These are phyloP conservation scores for Polyodon spathula DNA, from an alignment of 2,113 vertebrate genomes.

Conservation along the genomic window DNA sequence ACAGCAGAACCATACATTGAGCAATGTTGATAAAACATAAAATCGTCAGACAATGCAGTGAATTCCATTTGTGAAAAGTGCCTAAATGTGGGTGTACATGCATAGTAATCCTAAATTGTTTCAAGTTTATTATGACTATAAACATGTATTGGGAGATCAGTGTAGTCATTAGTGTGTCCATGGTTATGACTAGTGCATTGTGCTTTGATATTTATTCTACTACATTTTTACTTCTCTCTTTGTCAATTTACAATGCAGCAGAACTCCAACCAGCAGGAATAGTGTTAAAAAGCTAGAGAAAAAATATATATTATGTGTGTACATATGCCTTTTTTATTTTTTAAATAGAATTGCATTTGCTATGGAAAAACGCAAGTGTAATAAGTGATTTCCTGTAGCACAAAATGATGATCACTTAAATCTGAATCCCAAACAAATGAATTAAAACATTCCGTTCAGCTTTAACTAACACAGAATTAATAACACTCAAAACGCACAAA, in stretches of 20 bases:
- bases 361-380: slow-evolving; percentile 24
- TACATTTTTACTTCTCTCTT: too few species aligned
- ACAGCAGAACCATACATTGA: too few species aligned
- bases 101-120: too few species aligned
- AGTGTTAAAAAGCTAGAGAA: slow-evolving; percentile 4
- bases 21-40: too few species aligned
- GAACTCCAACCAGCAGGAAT: neutral
- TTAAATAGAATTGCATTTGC: slow-evolving; percentile 21
- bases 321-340: slow-evolving; percentile 9
- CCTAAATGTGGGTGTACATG: too few species aligned
- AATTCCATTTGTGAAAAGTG: too few species aligned
- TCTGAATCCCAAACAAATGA: slow-evolving; percentile 40
- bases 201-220: too few species aligned
- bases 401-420: slow-evolving; percentile 33
- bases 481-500: slow-evolving; percentile 77
- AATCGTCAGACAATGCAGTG: too few species aligned
- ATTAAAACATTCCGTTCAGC: slow-evolving; percentile 71
- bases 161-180: too few species aligned
- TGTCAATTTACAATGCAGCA: neutral
- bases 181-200: too few species aligned
- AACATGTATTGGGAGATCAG: too few species aligned
- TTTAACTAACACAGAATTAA: slow-evolving; percentile 94
- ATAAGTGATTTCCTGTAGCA: slow-evolving; percentile 30
- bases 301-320: slow-evolving; percentile 10
- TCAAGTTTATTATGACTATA: too few species aligned